Evolutionary conservation across 2,113 vertebrate genomes (phyloP).

Genomic region (Motacilla alba): DNA sequence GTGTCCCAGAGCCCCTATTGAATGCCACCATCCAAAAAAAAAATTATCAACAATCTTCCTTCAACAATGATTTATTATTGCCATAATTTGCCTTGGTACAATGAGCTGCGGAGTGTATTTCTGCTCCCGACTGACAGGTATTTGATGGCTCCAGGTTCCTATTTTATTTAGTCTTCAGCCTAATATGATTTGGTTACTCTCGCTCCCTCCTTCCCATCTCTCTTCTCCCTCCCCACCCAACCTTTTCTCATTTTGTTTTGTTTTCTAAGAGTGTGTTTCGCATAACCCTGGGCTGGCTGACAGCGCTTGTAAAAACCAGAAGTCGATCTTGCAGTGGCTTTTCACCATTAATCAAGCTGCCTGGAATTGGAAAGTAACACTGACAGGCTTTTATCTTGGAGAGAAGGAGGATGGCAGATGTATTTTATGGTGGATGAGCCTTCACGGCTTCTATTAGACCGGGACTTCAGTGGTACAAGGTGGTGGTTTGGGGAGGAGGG

Average conservation of each 20-base stretch:
- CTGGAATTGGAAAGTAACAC: slow-evolving; percentile 75
- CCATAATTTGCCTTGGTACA: slow-evolving; percentile 71
- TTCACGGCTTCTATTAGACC: slow-evolving; percentile 63
- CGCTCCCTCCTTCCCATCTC: background rate
- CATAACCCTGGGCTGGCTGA: slow-evolving; percentile 70
- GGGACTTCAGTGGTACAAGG: slow-evolving; percentile 38
- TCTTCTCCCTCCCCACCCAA: slow-evolving; percentile 33
- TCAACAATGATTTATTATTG: slow-evolving; percentile 79
- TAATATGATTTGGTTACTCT: slow-evolving; percentile 68
- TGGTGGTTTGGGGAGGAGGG: slow-evolving; percentile 44
- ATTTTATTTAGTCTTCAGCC: slow-evolving; percentile 68
- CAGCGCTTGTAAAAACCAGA: slow-evolving; percentile 74
- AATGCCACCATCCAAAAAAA: slow-evolving; percentile 58
- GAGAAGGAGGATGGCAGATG: slow-evolving; percentile 66
- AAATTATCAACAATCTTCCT: slow-evolving; percentile 72
- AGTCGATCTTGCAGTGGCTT: slow-evolving; percentile 76
- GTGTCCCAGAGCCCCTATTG: slow-evolving; percentile 61
- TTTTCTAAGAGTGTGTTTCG: slow-evolving; percentile 66
- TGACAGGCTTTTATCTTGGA: slow-evolving; percentile 77
- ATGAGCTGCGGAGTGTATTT: slow-evolving; percentile 46
- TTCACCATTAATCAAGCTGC: slow-evolving; percentile 81
- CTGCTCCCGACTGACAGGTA: slow-evolving; percentile 49
- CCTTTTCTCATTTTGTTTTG: slow-evolving; percentile 70
- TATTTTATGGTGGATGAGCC: slow-evolving; percentile 69
- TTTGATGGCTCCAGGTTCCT: slow-evolving; percentile 52